These are phyloP conservation scores for Heterodera filipjevi DNA, from an alignment of 2,888 invertebrate genomes.

Conservation along the genomic window DNA sequence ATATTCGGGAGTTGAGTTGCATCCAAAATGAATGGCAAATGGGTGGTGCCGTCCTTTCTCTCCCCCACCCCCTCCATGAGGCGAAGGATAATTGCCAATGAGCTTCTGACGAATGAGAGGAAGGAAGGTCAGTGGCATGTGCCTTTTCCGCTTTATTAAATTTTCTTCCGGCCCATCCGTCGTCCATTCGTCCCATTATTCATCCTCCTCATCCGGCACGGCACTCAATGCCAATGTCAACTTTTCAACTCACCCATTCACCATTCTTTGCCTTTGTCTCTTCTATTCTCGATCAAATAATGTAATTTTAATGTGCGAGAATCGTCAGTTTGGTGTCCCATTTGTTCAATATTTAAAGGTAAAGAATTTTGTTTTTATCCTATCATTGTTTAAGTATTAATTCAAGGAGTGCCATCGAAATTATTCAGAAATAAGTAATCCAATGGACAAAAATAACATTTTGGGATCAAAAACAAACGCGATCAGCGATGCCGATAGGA, in stretches of 20 bases:
- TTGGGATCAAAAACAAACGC: too few species aligned
- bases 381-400: too few species aligned
- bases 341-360: too few species aligned
- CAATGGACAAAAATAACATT: too few species aligned
- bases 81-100: constrained; percentile 4
- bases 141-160: constrained; percentile 12
- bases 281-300: neutral
- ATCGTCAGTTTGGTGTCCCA: neutral
- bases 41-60: too few species aligned
- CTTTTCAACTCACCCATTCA: neutral
- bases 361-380: too few species aligned
- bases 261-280: neutral
- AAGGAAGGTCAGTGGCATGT: neutral
- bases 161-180: constrained; percentile 9
- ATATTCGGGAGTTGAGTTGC: neutral
- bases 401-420: too few species aligned
- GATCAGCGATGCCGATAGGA: too few species aligned
- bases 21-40: neutral
- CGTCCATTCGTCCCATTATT: neutral
- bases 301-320: neutral
- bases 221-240: constrained; percentile 5
- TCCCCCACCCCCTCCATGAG: neutral
- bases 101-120: neutral
- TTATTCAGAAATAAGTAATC: too few species aligned
- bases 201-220: neutral